Evolutionary conservation across 2,113 vertebrate genomes (phyloP).

Genomic region (Petaurus breviceps): DNA sequence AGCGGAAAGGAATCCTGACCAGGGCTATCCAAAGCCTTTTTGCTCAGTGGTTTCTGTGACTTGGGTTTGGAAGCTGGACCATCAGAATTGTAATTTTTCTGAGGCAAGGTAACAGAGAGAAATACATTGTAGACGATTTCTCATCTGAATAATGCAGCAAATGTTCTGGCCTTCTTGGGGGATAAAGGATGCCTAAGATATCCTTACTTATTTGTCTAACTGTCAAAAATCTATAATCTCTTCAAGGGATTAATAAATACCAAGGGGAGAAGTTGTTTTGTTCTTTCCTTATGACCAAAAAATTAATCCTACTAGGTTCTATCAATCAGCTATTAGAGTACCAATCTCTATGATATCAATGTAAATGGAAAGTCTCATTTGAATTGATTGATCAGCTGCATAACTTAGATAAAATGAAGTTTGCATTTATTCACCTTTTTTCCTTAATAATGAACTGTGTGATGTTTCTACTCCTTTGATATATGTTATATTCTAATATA

Average conservation of each 20-base stretch:
- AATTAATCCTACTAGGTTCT: slow-evolving; percentile 74
- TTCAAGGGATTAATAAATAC: slow-evolving; percentile 64
- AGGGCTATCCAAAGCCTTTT: neutral
- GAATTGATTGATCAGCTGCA: slow-evolving; percentile 80
- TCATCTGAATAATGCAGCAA: neutral
- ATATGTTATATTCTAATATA: slow-evolving; percentile 67
- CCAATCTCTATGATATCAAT: slow-evolving; percentile 62
- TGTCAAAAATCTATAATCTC: slow-evolving; percentile 42
- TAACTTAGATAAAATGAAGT: slow-evolving; percentile 77
- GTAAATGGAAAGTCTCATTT: slow-evolving; percentile 76
- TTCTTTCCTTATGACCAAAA: slow-evolving; percentile 67
- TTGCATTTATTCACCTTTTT: slow-evolving; percentile 77
- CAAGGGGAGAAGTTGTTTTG: slow-evolving; percentile 62
- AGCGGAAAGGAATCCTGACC: neutral
- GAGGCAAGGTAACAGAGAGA: neutral
- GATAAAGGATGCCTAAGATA: neutral
- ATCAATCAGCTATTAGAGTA: slow-evolving; percentile 71
- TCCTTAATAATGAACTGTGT: slow-evolving; percentile 77
- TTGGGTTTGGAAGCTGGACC: neutral
- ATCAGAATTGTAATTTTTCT: neutral
- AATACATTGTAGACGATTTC: neutral
- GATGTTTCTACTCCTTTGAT: slow-evolving; percentile 59
- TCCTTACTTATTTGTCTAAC: slow-evolving; percentile 50
- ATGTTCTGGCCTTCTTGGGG: neutral
- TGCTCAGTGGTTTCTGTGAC: neutral